Base-by-base conservation (phyloP, 2,113 vertebrate species). In the Macquaria australasica region DNA sequence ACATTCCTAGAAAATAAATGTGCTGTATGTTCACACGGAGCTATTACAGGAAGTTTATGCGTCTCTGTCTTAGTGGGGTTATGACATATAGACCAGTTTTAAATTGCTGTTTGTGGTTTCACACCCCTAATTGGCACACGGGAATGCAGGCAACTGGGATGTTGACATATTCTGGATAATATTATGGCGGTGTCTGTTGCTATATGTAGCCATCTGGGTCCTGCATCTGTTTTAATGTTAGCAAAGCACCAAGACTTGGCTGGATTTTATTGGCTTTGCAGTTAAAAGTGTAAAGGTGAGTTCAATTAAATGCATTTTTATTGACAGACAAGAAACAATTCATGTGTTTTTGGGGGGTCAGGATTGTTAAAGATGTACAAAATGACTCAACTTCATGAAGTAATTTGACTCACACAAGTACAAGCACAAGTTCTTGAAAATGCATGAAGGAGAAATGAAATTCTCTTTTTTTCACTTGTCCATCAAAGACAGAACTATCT, bases 161-260 rank as follows among this genome's bases (percentile, higher is more conserved):
- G 84, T 37, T 83, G 86, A 93, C 74, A 82, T 85, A 48, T 87
- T 85, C 81, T 79, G 84, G 73, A 60, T 75, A 41, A 84, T 79
- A 23, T 88, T 76, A 70, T 43, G 70, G 16, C 10, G 48, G n/a
- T 43, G 63, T 66, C 41, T 45, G 39, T 41, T 41, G 48, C 51
- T 87, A 21, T 75, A 77, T 66, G 69, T 5, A 21, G 48, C 82
- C 84, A 83, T 78, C 82, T 84, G 69, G 37, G n/a, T 64, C 63
- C 10, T 25, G 34, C 7, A 28, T 66, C 62, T 74, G 67, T 51
- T 72, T 71, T 23, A 60, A 58, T 69, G 31, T 66, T 28, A 3
- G 34, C 9, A 15, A 16, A 67, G 18, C 51, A 8, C 8, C 3
- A 6, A 69, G 68, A 18, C 34, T 41, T 73, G 72, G 55, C 71